phyloP scores from a whole-genome alignment of 1,140 invertebrate species.

The Cheumatopsyche charites region DNA sequence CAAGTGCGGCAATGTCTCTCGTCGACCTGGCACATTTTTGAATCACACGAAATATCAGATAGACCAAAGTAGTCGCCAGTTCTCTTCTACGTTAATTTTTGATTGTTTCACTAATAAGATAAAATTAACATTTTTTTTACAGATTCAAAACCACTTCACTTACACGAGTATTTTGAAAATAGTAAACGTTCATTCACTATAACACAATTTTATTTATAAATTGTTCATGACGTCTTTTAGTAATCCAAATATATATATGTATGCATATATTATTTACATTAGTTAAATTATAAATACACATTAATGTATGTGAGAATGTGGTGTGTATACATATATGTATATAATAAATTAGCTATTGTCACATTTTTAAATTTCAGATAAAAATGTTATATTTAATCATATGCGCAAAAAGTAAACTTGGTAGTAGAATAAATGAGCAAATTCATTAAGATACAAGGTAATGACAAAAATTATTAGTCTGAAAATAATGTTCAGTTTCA shows the following conservation, averaged over 20 bases:
- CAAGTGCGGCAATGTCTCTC: too few relatives aligned
- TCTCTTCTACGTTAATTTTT: not conserved
- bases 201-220: constrained; percentile 7
- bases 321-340: not conserved
- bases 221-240: not conserved
- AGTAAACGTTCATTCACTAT: constrained; percentile 7
- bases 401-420: too few relatives aligned
- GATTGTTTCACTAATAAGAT: not conserved
- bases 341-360: not conserved
- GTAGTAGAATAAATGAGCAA: too few relatives aligned
- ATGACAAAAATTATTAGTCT: too few relatives aligned
- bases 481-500: too few relatives aligned
- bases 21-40: too few relatives aligned
- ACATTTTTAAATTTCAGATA: not conserved
- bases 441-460: too few relatives aligned
- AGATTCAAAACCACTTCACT: constrained; percentile 13
- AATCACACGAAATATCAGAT: too few relatives aligned
- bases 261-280: constrained; percentile 7
- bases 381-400: not conserved
- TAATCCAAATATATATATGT: constrained; percentile 12
- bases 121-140: too few relatives aligned
- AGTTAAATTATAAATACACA: constrained; percentile 3
- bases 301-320: not conserved
- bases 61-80: too few relatives aligned
- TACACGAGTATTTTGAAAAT: constrained; percentile 22